phyloP scores from a whole-genome alignment of 2,113 vertebrate species.

The Podiceps cristatus region DNA sequence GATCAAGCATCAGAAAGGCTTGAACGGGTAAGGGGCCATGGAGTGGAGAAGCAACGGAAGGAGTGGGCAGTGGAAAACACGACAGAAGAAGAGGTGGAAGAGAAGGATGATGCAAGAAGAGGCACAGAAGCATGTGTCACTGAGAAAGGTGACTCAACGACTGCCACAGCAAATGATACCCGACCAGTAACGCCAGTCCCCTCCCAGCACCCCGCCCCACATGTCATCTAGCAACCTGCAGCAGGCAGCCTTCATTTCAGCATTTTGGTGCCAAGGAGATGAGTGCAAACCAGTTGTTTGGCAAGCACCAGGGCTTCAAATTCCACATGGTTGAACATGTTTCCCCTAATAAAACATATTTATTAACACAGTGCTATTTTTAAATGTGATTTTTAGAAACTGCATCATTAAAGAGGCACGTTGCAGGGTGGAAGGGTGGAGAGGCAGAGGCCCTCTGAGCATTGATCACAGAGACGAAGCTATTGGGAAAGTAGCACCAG shows the following conservation, averaged over 20 bases:
- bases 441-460: background rate
- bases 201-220: background rate
- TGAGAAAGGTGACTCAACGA: background rate
- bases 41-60: background rate
- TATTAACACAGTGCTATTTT: conserved; percentile 44
- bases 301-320: background rate
- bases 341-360: conserved; percentile 38
- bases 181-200: background rate
- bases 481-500: background rate
- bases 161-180: background rate
- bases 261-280: background rate
- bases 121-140: background rate
- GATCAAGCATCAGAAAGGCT: background rate
- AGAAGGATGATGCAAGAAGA: accelerated
- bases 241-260: background rate
- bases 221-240: background rate
- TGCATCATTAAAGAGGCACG: conserved; percentile 4
- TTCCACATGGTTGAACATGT: conserved; percentile 13
- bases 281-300: background rate
- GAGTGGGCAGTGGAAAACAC: background rate
- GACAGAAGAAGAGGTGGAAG: background rate
- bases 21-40: accelerated
- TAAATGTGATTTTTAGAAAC: conserved; percentile 26
- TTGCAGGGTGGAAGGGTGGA: background rate
- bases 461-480: background rate